These are phyloP conservation scores for Petrosia ficiformis DNA, from an alignment of 37 sponge, comb jelly and placozoan genomes.

Conservation along the genomic window DNA sequence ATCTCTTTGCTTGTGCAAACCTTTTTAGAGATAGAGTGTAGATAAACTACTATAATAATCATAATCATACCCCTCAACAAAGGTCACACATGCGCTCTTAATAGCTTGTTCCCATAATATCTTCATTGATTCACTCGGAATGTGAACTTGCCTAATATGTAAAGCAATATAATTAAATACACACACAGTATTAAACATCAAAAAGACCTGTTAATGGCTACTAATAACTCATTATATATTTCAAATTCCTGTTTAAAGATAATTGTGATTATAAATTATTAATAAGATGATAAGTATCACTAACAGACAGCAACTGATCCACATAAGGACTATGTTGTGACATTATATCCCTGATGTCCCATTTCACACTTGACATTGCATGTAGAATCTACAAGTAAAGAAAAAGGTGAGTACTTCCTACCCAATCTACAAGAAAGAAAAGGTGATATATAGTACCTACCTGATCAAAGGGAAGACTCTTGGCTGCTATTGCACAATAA, in stretches of 20 bases:
- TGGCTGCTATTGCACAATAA: constrained; percentile 58
- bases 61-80: constrained; percentile 79
- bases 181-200: neutral
- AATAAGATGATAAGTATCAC: neutral
- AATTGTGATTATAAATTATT: constrained; percentile 4
- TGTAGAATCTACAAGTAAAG: constrained; percentile 45
- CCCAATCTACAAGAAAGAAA: too few species aligned
- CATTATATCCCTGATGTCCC: constrained; percentile 90
- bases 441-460: too few species aligned
- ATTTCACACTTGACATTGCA: constrained; percentile 77
- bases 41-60: too few species aligned
- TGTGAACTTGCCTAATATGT: constrained; percentile 30
- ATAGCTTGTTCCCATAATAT: constrained; percentile 75
- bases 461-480: constrained; percentile 45
- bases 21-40: constrained; percentile 11
- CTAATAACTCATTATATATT: neutral
- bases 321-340: constrained; percentile 90
- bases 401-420: too few species aligned
- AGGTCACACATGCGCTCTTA: constrained; percentile 37
- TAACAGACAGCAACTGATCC: constrained; percentile 66
- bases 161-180: neutral
- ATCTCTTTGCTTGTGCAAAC: constrained; percentile 76
- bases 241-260: constrained; percentile 16
- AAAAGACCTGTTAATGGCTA: constrained; percentile 29
- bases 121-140: constrained; percentile 42